phyloP scores from a whole-genome alignment of 2,113 vertebrate species.

The Cyanoramphus novaezelandiae region DNA sequence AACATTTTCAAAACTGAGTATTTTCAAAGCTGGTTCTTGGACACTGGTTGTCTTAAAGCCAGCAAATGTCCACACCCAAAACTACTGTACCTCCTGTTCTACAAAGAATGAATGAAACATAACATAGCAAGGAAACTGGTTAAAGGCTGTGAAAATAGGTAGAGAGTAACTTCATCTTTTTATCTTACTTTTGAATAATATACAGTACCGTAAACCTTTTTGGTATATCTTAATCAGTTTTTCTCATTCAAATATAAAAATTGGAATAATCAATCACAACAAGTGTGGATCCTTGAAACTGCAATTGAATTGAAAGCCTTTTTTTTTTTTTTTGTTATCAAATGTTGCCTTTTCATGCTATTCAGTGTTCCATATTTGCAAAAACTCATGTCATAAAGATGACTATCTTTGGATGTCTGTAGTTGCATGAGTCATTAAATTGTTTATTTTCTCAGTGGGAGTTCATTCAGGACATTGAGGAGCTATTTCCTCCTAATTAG shows the following conservation, averaged over 20 bases:
- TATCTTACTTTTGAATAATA: neutral
- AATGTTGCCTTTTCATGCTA: neutral
- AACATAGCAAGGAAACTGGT: neutral
- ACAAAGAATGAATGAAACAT: neutral
- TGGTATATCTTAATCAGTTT: neutral
- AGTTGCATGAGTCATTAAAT: conserved; percentile 47
- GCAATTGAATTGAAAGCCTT: neutral
- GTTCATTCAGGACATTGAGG: conserved; percentile 53
- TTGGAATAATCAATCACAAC: neutral
- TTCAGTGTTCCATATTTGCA: neutral
- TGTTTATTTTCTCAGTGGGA: conserved; percentile 65
- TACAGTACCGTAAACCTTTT: neutral
- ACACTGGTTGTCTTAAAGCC: neutral
- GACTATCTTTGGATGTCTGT: neutral
- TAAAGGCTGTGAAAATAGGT: neutral
- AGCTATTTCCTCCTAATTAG: conserved; percentile 76
- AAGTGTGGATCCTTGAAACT: neutral
- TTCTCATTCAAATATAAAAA: neutral
- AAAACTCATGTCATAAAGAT: neutral
- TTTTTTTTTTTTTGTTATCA: neutral
- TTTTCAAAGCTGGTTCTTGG: neutral
- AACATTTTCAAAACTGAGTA: neutral
- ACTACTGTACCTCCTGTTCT: neutral
- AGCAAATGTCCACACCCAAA: neutral
- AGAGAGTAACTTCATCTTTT: neutral